Conservation (phyloP, 2,797 vertebrate species). For the Typhlichthys eigenmanni region DNA sequence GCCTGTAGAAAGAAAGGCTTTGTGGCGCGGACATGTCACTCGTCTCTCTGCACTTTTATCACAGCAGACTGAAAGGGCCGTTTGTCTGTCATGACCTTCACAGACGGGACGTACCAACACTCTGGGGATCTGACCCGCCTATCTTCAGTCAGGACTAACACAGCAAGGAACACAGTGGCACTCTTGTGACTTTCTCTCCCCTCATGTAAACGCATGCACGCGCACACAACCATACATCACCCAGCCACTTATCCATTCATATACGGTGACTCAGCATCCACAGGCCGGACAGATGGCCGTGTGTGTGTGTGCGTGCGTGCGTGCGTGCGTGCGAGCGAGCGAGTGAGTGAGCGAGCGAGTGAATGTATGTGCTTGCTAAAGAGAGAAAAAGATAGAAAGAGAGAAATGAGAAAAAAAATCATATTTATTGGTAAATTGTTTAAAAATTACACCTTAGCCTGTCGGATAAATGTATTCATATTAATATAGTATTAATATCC, state of each 20-base stretch:
- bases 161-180: neutral
- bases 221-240: neutral
- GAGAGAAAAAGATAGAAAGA: neutral
- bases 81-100: conserved; percentile 60
- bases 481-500: too few relatives aligned
- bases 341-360: neutral
- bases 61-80: conserved; percentile 36
- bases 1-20: conserved; percentile 35
- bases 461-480: too few relatives aligned
- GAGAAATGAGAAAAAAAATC: neutral
- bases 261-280: conserved; percentile 8
- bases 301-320: neutral
- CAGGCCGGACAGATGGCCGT: conserved; percentile 10
- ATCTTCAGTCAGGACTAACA: neutral
- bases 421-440: too few relatives aligned
- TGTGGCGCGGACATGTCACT: conserved; percentile 33
- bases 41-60: conserved; percentile 45
- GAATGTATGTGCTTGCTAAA: neutral
- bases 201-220: conserved; percentile 3
- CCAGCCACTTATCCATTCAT: conserved; percentile 12
- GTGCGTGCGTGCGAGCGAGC: neutral
- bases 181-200: neutral
- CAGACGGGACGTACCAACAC: conserved; percentile 5
- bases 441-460: too few relatives aligned
- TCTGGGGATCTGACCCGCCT: neutral